A percentile compares a stretch with the other conserved stretches of the same genome.
Conservation (phyloP, 2,888 invertebrate genomes). For the Pristionchus fissidentatus region DNA sequence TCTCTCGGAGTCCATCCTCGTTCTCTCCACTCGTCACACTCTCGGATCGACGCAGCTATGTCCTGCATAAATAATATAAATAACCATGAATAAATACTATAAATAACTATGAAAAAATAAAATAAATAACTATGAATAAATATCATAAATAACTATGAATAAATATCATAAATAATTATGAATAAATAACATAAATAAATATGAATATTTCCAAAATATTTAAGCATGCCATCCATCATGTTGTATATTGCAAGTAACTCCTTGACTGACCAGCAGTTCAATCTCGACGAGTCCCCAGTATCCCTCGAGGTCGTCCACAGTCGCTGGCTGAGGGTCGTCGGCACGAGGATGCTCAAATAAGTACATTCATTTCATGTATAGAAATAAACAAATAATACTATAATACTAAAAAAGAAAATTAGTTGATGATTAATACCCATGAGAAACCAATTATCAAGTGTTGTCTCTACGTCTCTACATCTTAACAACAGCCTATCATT, state of each 20-base stretch:
- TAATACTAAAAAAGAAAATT: not conserved
- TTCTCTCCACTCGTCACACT: slow-evolving; percentile 9
- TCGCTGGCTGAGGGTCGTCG: slow-evolving; percentile 51
- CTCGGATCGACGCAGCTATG: slow-evolving; percentile 6
- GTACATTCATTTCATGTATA: not conserved
- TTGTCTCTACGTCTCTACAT: too few species aligned
- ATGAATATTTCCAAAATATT: too few species aligned
- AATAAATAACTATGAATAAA: not conserved
- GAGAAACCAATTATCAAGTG: not conserved
- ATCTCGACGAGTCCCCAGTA: slow-evolving; percentile 58
- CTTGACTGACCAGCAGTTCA: slow-evolving; percentile 51
- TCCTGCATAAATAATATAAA: not conserved
- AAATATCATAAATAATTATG: not conserved
- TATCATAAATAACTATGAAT: not conserved
- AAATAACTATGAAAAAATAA: not conserved
- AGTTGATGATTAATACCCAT: not conserved
- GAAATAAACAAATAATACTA: not conserved
- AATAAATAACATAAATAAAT: not conserved
- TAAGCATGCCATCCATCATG: not conserved
- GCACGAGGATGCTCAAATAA: slow-evolving; percentile 49
- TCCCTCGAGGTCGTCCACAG: slow-evolving; percentile 56
- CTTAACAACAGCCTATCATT: too few species aligned
- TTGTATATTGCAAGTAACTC: not conserved
- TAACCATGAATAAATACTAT: not conserved
- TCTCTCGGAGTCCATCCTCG: slow-evolving; percentile 26